Evolutionary conservation across 2,888 invertebrate genomes (phyloP).

Genomic region (Tipula lateralis): DNA sequence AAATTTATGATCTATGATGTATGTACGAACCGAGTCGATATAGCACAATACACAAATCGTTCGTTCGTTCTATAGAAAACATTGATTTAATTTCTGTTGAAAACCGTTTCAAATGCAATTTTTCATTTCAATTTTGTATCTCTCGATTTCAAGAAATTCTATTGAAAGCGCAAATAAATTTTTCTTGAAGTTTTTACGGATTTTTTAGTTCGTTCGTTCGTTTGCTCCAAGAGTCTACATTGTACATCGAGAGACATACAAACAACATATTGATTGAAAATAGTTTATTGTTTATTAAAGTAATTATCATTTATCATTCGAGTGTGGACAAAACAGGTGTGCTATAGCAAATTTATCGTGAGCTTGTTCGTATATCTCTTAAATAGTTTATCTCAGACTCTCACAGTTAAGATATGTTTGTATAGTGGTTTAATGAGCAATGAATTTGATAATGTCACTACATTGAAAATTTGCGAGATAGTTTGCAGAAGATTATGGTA

Average conservation of each 20-base stretch:
- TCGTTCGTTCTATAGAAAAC: neutral
- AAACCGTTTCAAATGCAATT: constrained; percentile 24
- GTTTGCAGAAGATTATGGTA: too few relatives aligned
- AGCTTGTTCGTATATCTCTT: neutral
- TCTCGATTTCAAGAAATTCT: neutral
- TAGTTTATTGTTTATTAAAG: constrained; percentile 19
- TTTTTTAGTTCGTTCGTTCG: neutral
- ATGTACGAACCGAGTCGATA: neutral
- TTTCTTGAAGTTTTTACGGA: neutral
- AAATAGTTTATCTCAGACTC: too few relatives aligned
- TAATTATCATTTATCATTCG: neutral
- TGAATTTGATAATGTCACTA: too few relatives aligned
- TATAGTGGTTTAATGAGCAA: too few relatives aligned
- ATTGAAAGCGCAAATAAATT: constrained; percentile 19
- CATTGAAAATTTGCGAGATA: too few relatives aligned
- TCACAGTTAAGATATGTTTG: too few relatives aligned
- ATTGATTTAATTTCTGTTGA: constrained; percentile 12
- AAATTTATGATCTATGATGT: constrained; percentile 19
- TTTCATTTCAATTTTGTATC: neutral
- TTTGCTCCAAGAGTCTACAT: neutral
- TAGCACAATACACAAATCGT: neutral
- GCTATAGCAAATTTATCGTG: neutral
- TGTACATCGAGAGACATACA: neutral
- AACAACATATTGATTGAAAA: neutral
- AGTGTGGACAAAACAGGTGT: constrained; percentile 11